Evolutionary conservation across 2,797 vertebrate species (phyloP).

Genomic region (Champsocephalus gunnari): DNA sequence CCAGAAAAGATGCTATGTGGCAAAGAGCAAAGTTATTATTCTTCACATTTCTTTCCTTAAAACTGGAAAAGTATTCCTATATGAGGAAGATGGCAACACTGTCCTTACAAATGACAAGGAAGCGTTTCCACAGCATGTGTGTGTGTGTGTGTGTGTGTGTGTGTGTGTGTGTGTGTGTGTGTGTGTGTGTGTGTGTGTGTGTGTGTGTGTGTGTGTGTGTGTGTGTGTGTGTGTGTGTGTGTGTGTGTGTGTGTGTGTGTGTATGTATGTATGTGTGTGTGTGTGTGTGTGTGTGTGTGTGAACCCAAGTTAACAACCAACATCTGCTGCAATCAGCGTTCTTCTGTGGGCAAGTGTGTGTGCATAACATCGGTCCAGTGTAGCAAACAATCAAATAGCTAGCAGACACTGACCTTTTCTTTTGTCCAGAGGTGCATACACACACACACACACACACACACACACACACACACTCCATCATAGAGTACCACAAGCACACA

Average conservation of each 20-base stretch:
- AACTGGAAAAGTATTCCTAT: background rate
- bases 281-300: constrained; percentile 31
- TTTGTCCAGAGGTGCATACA: constrained; percentile 46
- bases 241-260: constrained; percentile 32
- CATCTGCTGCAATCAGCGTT: constrained; percentile 62
- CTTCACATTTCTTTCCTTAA: background rate
- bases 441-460: constrained; percentile 6
- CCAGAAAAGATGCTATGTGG: too few species aligned
- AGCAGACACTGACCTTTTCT: constrained; percentile 78
- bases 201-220: constrained; percentile 38
- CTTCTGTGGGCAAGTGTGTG: constrained; percentile 24
- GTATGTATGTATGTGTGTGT: constrained; percentile 29
- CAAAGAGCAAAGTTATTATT: too few species aligned
- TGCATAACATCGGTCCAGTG: constrained; percentile 35
- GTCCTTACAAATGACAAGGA: too few species aligned
- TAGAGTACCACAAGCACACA: constrained; percentile 10
- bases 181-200: constrained; percentile 24
- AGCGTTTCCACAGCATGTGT: background rate
- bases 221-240: constrained; percentile 31
- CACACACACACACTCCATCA: constrained; percentile 10
- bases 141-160: constrained; percentile 33
- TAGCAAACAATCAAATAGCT: constrained; percentile 58
- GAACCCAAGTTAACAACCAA: constrained; percentile 45
- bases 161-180: constrained; percentile 28
- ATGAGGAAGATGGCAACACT: background rate